phyloP scores from a whole-genome alignment of 2,113 vertebrate species.

The Microtus richardsoni region DNA sequence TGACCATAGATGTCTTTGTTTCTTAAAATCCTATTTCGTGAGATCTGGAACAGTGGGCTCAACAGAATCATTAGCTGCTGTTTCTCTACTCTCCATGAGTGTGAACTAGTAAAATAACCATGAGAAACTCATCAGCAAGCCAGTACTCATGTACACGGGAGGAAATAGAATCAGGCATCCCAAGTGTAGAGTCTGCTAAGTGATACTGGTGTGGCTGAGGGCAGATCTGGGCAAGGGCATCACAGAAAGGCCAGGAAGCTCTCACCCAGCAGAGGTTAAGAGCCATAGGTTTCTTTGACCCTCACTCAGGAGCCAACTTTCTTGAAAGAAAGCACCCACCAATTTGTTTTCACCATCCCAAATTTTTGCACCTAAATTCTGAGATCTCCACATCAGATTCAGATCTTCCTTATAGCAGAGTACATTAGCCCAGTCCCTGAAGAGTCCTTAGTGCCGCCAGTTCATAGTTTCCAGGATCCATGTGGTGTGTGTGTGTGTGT shows the following conservation, averaged over 20 bases:
- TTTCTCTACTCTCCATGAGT: rapidly evolving
- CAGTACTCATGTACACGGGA: rapidly evolving
- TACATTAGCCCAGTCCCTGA: rapidly evolving
- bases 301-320: background rate
- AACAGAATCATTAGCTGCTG: rapidly evolving
- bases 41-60: background rate
- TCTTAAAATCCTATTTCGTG: background rate
- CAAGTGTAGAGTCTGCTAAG: background rate
- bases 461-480: background rate
- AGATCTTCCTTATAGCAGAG: rapidly evolving
- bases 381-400: rapidly evolving
- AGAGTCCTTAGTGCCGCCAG: background rate
- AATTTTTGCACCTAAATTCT: background rate
- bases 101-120: rapidly evolving
- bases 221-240: background rate
- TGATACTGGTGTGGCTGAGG: rapidly evolving
- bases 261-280: rapidly evolving
- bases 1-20: no score
- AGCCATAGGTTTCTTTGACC: rapidly evolving
- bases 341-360: background rate
- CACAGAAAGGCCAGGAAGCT: rapidly evolving
- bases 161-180: rapidly evolving
- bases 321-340: no score
- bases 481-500: background rate
- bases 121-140: background rate